Evolutionary conservation across 2,888 invertebrate species (phyloP).

Genomic region (Cyclophora punctaria): DNA sequence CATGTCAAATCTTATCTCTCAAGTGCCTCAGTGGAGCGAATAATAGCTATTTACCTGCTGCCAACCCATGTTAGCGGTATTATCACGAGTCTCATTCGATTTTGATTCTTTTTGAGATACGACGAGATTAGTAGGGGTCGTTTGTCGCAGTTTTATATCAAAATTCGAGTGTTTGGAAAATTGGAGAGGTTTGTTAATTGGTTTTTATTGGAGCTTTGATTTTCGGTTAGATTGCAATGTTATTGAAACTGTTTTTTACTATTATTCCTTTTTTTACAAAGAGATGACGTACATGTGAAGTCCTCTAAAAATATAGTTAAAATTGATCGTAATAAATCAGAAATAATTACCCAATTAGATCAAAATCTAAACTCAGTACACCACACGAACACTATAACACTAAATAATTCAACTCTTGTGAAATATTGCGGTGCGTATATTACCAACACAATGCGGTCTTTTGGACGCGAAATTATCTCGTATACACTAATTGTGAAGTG

Average conservation of each 20-base stretch:
- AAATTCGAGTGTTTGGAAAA: neutral
- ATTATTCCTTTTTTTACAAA: too few relatives aligned
- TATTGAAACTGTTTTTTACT: too few relatives aligned
- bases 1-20: conserved; percentile 61
- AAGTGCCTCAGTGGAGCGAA: conserved; percentile 56
- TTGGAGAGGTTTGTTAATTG: neutral
- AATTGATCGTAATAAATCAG: too few relatives aligned
- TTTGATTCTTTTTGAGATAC: conserved; percentile 54
- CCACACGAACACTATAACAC: too few relatives aligned
- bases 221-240: neutral
- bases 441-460: conserved; percentile 3
- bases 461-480: conserved; percentile 9
- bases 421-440: neutral
- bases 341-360: too few relatives aligned
- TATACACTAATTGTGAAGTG: conserved; percentile 13
- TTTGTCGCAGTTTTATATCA: conserved; percentile 15
- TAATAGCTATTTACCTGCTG: conserved; percentile 72
- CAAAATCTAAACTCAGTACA: too few relatives aligned
- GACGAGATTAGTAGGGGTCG: conserved; percentile 46
- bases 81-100: conserved; percentile 48
- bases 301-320: too few relatives aligned
- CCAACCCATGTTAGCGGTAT: conserved; percentile 46
- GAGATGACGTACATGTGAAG: too few relatives aligned
- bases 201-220: neutral
- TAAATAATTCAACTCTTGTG: too few relatives aligned